These are phyloP conservation scores for Polydrusus cervinus DNA, from an alignment of 2,888 invertebrate genomes.

Conservation along the genomic window DNA sequence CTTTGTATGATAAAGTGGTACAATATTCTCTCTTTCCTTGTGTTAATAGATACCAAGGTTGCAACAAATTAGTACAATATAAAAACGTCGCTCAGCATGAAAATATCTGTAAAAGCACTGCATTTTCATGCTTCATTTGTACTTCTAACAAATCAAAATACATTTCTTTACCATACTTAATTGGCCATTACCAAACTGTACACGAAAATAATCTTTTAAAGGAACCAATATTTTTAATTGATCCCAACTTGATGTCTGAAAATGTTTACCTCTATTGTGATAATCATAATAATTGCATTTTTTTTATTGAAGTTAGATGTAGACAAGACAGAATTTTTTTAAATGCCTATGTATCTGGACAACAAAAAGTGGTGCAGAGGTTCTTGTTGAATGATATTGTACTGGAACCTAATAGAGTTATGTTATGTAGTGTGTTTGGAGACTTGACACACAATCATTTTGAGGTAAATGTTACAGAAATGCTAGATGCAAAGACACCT, in stretches of 20 bases:
- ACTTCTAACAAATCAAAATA: not conserved
- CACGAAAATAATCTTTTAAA: constrained; percentile 8
- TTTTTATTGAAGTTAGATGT: constrained; percentile 16
- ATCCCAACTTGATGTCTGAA: not conserved
- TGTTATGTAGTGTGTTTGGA: not conserved
- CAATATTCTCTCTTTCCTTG: constrained; percentile 9
- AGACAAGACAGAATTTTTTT: not conserved
- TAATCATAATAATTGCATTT: constrained; percentile 12
- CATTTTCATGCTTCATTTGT: not conserved
- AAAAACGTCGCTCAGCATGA: constrained; percentile 8
- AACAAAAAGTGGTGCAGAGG: not conserved
- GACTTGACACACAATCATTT: not conserved
- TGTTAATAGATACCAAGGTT: constrained; percentile 26
- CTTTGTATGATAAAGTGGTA: constrained; percentile 15
- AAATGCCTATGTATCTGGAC: not conserved
- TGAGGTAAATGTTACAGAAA: not conserved
- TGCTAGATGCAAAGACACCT: not conserved
- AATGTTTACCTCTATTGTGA: constrained; percentile 5
- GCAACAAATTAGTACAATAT: not conserved
- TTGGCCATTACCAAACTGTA: constrained; percentile 5
- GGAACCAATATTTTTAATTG: not conserved
- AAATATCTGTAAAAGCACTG: not conserved
- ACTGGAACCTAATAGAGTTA: not conserved
- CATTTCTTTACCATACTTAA: not conserved
- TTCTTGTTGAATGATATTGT: not conserved